Percentiles rank a stretch among this genome's conserved stretches.
These are phyloP conservation scores for Rotaria macrura DNA, from an alignment of 2,888 invertebrate genomes.

Conservation along the genomic window DNA sequence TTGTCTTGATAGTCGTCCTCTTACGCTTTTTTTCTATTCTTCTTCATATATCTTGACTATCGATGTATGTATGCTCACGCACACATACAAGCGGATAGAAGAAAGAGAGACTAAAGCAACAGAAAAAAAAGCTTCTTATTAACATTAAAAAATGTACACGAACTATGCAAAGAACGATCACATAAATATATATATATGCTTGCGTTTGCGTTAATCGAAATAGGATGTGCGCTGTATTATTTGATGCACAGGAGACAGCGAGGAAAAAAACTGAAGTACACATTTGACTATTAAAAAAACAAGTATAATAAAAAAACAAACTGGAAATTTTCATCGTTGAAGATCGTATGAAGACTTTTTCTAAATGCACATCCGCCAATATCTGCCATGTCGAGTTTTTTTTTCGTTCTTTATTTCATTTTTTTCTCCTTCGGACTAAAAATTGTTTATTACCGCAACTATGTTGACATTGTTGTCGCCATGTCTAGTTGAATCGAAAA, in stretches of 20 bases:
- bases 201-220: neutral
- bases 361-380: neutral
- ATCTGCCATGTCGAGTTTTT: neutral
- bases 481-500: neutral
- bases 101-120: neutral
- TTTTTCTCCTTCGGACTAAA: neutral
- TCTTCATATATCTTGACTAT: neutral
- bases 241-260: neutral
- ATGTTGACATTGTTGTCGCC: neutral
- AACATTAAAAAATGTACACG: neutral
- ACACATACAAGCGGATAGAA: neutral
- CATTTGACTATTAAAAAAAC: neutral
- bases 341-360: neutral
- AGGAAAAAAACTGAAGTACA: neutral
- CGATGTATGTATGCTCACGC: neutral
- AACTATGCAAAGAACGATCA: neutral
- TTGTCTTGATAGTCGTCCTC: neutral
- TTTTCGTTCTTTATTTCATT: neutral
- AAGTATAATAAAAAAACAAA: neutral
- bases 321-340: neutral
- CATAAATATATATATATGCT: neutral
- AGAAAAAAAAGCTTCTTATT: constrained; percentile 3
- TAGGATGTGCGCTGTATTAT: neutral
- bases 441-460: neutral
- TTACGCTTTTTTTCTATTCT: neutral